phyloP scores from a whole-genome alignment of 2,888 invertebrate species.

The Hyposoter dolosus region DNA sequence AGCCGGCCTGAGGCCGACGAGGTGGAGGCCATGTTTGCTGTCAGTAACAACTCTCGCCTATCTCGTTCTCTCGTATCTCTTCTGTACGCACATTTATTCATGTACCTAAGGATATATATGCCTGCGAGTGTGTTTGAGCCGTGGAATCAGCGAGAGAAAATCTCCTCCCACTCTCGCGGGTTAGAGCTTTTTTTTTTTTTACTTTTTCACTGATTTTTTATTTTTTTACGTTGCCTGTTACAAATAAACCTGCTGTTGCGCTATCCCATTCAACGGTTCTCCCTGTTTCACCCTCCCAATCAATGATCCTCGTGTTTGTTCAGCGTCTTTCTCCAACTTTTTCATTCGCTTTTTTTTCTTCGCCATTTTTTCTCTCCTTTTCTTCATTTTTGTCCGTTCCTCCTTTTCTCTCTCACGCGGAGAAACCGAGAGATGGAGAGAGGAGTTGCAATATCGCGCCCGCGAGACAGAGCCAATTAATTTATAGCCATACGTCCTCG shows the following conservation, averaged over 20 bases:
- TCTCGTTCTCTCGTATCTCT: slow-evolving; percentile 44
- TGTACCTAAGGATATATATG: not conserved
- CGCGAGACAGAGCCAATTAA: slow-evolving; percentile 69
- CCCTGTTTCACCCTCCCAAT: slow-evolving; percentile 34
- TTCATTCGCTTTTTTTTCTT: slow-evolving; percentile 4
- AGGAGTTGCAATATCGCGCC: slow-evolving; percentile 50
- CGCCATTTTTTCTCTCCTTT: slow-evolving; percentile 7
- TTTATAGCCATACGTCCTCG: slow-evolving; percentile 72
- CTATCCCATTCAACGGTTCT: slow-evolving; percentile 64
- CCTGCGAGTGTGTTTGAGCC: slow-evolving; percentile 13
- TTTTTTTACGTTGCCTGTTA: slow-evolving; percentile 49
- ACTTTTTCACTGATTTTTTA: not conserved
- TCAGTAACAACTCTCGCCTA: slow-evolving; percentile 80
- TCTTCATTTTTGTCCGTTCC: slow-evolving; percentile 18
- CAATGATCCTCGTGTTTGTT: slow-evolving; percentile 36
- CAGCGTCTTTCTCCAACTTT: slow-evolving; percentile 47
- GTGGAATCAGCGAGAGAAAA: slow-evolving; percentile 45
- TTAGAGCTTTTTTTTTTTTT: not conserved
- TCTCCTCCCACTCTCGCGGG: slow-evolving; percentile 26
- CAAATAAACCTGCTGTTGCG: slow-evolving; percentile 72
- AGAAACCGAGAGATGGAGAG: slow-evolving; percentile 34
- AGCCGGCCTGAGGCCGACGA: slow-evolving; percentile 77
- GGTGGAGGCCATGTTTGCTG: slow-evolving; percentile 81
- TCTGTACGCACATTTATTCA: not conserved
- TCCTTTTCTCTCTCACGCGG: not conserved